Base-by-base conservation (phyloP, 2,888 invertebrate genomes). In the Polyploca ridens region DNA sequence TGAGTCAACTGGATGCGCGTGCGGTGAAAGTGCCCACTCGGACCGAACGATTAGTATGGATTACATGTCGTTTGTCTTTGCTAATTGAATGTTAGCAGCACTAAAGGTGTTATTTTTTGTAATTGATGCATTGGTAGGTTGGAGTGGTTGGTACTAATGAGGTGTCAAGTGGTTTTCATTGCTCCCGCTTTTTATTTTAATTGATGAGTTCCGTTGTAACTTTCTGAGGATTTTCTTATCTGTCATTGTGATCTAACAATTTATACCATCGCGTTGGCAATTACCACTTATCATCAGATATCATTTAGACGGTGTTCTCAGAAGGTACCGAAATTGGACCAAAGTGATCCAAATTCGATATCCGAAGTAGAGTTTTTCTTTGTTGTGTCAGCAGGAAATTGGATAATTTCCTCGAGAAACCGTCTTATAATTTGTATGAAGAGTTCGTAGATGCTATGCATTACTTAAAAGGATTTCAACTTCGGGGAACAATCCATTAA, bases 1-100 rank as follows among this genome's bases (percentile, higher is more conserved):
- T 81, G 82, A 78, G 72, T 76, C 72, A 71, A 70, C 65, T 54
- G 54, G 54, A 54, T 65, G 66, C 63, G 66, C 66, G 63, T 44
- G 19, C 16, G 41, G 82, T 76, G 84, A 84, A 85, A 85, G 84
- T 84, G 76, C 63, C 68, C 72, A 71, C 70, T 78, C 77, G 79
- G 76, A 76, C 82, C 73, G 74, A 75, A 79, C 81, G 72, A 79
- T 81, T 77, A 76, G 69, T 72, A 72, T 76, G 72, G 66, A 75
- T 72, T 71, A 73, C 72, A 72, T 66, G 69, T 77, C 62, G 63
- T 73, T 78, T 73, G 73, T 68, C 67, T 67, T 68, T 62, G 67
- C 62, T 75, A 71, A 76, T 78, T 75, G 64, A 66, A 71, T 44
- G 66, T 63, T 68, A 54, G 63, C 60, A 66, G 66, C 66, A 66